Conservation (phyloP, 2,888 invertebrate species). For the Entomobrya proxima region DNA sequence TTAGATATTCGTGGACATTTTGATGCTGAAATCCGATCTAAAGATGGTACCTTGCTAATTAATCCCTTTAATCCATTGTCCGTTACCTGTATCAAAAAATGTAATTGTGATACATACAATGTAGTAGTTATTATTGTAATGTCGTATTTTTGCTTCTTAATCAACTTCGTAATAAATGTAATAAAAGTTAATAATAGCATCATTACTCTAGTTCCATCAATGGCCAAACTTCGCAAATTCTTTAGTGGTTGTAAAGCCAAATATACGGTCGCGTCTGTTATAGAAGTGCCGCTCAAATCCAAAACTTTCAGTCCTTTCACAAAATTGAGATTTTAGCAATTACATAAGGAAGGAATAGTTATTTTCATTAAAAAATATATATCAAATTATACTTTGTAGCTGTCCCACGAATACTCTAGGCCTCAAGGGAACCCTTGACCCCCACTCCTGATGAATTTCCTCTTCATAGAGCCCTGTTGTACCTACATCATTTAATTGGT, state of each 20-base stretch:
- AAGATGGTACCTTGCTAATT: conserved; percentile 36
- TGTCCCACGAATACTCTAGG: conserved; percentile 53
- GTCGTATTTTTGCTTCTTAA: neutral
- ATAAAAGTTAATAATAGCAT: too few relatives aligned
- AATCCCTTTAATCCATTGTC: conserved; percentile 53
- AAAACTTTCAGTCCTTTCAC: conserved; percentile 62
- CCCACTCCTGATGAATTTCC: conserved; percentile 65
- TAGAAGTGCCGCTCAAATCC: conserved; percentile 69
- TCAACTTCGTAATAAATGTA: too few relatives aligned
- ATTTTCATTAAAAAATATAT: neutral
- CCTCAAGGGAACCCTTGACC: conserved; percentile 1
- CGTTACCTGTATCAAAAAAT: conserved; percentile 57
- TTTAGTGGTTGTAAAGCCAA: conserved; percentile 64
- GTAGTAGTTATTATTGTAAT: neutral
- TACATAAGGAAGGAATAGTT: neutral
- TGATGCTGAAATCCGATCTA: conserved; percentile 63
- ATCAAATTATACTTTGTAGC: conserved; percentile 46
- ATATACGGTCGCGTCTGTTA: conserved; percentile 69
- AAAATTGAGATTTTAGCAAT: neutral
- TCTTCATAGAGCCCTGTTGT: conserved; percentile 68
- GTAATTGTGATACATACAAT: conserved; percentile 10
- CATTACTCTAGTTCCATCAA: conserved; percentile 68
- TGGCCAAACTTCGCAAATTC: conserved; percentile 60
- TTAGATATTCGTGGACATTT: conserved; percentile 49
- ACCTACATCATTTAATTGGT: conserved; percentile 68